These are phyloP conservation scores for Morpho helenor DNA, from an alignment of 2,888 invertebrate species.

Conservation along the genomic window DNA sequence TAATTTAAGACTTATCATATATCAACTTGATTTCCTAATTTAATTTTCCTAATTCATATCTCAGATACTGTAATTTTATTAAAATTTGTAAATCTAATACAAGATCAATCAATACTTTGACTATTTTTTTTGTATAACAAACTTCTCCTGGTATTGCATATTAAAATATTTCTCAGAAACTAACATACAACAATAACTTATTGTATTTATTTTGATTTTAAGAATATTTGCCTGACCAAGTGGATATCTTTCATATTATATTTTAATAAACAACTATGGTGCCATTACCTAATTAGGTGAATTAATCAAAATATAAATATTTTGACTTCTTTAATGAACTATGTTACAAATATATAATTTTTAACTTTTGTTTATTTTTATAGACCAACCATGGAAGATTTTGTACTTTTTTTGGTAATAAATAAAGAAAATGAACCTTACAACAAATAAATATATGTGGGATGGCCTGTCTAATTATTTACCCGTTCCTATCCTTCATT, in stretches of 20 bases:
- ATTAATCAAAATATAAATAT: conserved; percentile 14
- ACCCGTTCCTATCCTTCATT: conserved; percentile 36
- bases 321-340: conserved; percentile 5
- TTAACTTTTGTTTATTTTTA: conserved; percentile 13
- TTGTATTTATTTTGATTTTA: background rate
- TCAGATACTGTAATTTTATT: too few relatives aligned
- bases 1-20: too few relatives aligned
- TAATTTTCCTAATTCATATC: too few relatives aligned
- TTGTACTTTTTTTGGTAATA: conserved; percentile 22
- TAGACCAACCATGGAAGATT: conserved; percentile 17
- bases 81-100: too few relatives aligned
- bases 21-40: too few relatives aligned
- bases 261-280: conserved; percentile 49
- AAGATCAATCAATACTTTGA: too few relatives aligned
- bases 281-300: conserved; percentile 52
- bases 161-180: background rate
- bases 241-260: conserved; percentile 23
- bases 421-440: conserved; percentile 12
- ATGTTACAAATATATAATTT: background rate
- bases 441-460: conserved; percentile 40
- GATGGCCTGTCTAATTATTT: conserved; percentile 48
- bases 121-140: too few relatives aligned
- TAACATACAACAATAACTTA: conserved; percentile 16
- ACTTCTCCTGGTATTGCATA: background rate
- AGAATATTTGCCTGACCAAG: conserved; percentile 15